Conservation (phyloP, 53 echinoderm and acorn worm species). For the Arbacia lixula region DNA sequence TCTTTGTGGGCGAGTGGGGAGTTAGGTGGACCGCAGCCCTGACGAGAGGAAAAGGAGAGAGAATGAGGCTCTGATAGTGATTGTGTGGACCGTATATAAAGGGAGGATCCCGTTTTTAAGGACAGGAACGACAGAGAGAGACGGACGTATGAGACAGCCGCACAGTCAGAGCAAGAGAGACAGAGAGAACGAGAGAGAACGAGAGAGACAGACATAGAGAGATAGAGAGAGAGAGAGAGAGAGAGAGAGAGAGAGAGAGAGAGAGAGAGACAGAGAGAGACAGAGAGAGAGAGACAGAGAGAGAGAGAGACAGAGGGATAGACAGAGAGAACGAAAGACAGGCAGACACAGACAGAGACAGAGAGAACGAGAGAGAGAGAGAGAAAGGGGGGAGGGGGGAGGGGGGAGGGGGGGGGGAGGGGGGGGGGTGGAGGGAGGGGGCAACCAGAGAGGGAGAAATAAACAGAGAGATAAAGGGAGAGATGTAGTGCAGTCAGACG, state of each 20-base stretch:
- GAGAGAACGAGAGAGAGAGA: background rate
- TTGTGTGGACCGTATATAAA: too few species aligned
- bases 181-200: background rate
- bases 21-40: too few species aligned
- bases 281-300: too few species aligned
- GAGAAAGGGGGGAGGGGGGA: background rate
- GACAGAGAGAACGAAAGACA: background rate
- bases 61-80: too few species aligned
- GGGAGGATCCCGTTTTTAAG: too few species aligned
- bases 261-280: background rate
- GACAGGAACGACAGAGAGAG: background rate
- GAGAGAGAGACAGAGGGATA: background rate
- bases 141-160: background rate
- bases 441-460: background rate
- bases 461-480: background rate
- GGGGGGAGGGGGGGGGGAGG: background rate
- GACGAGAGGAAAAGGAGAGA: too few species aligned
- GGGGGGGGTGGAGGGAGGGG: background rate
- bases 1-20: too few species aligned
- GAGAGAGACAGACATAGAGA: background rate
- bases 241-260: background rate
- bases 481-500: background rate
- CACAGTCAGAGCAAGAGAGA: background rate
- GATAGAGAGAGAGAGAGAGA: background rate
- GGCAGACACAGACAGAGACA: background rate